Percentiles rank a stretch among this genome's conserved stretches.
Conservation (phyloP, 2,888 invertebrate species). For the Lasioglossum zephyrum region DNA sequence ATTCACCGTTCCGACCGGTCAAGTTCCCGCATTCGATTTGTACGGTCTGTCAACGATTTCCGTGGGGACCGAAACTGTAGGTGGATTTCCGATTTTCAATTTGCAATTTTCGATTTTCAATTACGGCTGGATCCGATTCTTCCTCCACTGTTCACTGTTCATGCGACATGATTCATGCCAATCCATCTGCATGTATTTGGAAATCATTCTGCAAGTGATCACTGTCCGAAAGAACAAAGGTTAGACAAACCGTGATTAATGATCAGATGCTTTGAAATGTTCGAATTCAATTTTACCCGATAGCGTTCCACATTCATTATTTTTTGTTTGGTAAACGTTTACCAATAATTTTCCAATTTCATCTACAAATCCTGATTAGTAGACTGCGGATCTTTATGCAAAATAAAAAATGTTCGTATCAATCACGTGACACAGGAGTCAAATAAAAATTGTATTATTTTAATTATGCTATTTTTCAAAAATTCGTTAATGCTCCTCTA, state of each 20-base stretch:
- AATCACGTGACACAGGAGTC: too few relatives aligned
- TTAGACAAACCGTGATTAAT: background rate
- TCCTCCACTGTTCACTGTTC: background rate
- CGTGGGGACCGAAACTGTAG: background rate
- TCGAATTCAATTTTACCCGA: background rate
- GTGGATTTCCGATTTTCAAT: background rate
- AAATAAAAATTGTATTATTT: too few relatives aligned
- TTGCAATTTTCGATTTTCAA: background rate
- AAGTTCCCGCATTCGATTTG: conserved; percentile 40
- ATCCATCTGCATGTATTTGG: background rate
- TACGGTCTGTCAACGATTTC: conserved; percentile 14
- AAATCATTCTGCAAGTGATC: background rate
- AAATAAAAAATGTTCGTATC: too few relatives aligned
- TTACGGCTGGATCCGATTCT: background rate
- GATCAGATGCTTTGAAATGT: background rate
- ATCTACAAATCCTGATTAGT: too few relatives aligned
- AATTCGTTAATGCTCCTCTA: too few relatives aligned
- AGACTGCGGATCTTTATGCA: too few relatives aligned
- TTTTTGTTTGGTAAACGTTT: too few relatives aligned
- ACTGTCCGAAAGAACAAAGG: conserved; percentile 4
- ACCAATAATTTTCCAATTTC: too few relatives aligned
- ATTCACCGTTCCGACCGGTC: conserved; percentile 42
- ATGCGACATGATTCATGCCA: background rate
- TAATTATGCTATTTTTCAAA: too few relatives aligned
- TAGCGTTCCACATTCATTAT: background rate